Conservation (phyloP, 35 echinoderm and acorn worm genomes). For the Acanthaster planci region DNA sequence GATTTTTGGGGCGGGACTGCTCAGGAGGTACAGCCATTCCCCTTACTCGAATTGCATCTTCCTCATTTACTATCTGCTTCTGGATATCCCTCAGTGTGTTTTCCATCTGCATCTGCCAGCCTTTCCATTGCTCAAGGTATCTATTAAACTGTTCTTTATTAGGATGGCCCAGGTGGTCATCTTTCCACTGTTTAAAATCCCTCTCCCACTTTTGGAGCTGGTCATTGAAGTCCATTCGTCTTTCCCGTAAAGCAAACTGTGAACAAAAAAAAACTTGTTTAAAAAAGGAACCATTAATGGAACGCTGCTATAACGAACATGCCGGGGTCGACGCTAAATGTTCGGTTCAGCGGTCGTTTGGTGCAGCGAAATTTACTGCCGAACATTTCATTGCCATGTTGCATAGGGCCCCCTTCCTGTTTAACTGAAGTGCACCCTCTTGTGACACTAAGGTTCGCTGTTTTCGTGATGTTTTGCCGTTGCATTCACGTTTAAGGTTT, state of each 20-base stretch:
- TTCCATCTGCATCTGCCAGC: constrained; percentile 41
- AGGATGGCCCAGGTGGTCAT: constrained; percentile 44
- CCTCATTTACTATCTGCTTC: constrained; percentile 27
- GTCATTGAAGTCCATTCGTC: constrained; percentile 5
- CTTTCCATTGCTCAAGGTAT: constrained; percentile 45
- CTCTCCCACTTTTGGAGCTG: constrained; percentile 47
- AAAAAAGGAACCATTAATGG: not conserved
- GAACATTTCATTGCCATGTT: too few species aligned
- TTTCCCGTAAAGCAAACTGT: constrained; percentile 26
- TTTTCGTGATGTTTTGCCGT: too few species aligned
- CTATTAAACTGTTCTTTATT: constrained; percentile 33
- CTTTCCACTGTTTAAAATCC: constrained; percentile 48
- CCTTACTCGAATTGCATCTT: constrained; percentile 17
- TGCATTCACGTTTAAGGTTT: too few species aligned
- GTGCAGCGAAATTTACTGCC: too few species aligned
- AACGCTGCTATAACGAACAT: too few species aligned
- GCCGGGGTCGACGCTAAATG: too few species aligned
- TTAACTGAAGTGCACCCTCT: too few species aligned
- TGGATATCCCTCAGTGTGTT: constrained; percentile 12
- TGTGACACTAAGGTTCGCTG: too few species aligned
- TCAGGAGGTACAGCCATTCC: not conserved
- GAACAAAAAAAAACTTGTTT: not conserved
- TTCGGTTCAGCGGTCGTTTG: too few species aligned
- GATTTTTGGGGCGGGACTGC: not conserved
- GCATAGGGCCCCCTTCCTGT: too few species aligned